Percentiles rank a stretch among this genome's conserved stretches.
Evolutionary conservation across 2,113 vertebrate genomes (phyloP).

Genomic region (Gymnobelideus leadbeateri): DNA sequence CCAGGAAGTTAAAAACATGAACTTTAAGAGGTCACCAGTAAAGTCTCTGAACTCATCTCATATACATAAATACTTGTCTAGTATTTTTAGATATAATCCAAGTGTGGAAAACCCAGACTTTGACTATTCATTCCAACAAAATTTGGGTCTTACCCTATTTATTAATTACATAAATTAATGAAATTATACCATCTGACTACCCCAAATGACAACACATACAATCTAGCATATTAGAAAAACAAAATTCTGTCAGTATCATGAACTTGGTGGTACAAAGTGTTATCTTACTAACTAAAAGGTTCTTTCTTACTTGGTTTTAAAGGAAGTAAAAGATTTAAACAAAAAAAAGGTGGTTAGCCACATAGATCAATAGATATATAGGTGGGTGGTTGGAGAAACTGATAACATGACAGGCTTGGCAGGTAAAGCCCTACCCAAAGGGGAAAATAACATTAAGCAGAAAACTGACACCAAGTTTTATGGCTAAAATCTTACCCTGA

Average conservation of each 20-base stretch:
- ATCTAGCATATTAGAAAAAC: conserved; percentile 19
- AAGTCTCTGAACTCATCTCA: not conserved
- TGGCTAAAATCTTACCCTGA: conserved; percentile 58
- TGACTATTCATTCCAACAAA: not conserved
- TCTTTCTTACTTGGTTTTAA: conserved; percentile 17
- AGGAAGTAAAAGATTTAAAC: not conserved
- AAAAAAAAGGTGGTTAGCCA: not conserved
- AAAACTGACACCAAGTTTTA: conserved; percentile 67
- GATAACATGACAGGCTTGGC: conserved; percentile 40
- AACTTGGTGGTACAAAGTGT: conserved; percentile 4
- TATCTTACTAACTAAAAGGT: not conserved
- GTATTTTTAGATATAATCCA: not conserved
- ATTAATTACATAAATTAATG: not conserved
- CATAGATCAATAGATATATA: conserved; percentile 16
- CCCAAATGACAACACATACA: not conserved
- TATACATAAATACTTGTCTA: not conserved
- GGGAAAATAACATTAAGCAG: conserved; percentile 73
- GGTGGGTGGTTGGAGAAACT: conserved; percentile 12
- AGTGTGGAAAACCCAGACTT: not conserved
- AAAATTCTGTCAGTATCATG: not conserved
- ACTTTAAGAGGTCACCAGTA: not conserved
- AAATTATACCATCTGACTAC: not conserved
- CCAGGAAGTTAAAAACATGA: not conserved
- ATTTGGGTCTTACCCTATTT: not conserved
- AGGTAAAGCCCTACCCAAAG: conserved; percentile 49